These are phyloP conservation scores for Heliconius congener DNA, from an alignment of 1,140 invertebrate species.

Conservation along the genomic window DNA sequence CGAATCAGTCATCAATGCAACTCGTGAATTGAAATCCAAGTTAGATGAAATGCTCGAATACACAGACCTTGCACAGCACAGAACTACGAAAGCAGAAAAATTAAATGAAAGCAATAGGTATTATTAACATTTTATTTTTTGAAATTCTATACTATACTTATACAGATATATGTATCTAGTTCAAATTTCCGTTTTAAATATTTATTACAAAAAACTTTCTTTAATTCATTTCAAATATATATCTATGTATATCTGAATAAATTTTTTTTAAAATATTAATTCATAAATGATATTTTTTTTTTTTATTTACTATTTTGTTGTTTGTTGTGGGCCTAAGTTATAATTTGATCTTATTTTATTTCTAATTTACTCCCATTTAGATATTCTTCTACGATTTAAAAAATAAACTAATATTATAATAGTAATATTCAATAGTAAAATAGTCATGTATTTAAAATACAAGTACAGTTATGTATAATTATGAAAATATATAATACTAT, in stretches of 20 bases:
- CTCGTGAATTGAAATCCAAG: conserved; percentile 84
- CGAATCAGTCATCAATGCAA: conserved; percentile 78
- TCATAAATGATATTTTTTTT: background rate
- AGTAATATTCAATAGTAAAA: too few relatives aligned
- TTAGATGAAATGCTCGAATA: conserved; percentile 88
- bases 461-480: too few relatives aligned
- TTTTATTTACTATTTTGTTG: too few relatives aligned
- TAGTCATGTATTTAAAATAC: too few relatives aligned
- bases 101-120: conserved; percentile 83
- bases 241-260: too few relatives aligned
- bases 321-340: too few relatives aligned
- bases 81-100: conserved; percentile 83
- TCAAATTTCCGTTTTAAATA: background rate
- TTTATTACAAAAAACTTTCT: too few relatives aligned
- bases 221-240: too few relatives aligned
- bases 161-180: background rate
- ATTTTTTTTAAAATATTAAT: background rate
- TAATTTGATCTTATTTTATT: too few relatives aligned
- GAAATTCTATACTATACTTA: background rate
- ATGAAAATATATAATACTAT: background rate
- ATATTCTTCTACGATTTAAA: too few relatives aligned
- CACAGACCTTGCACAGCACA: conserved; percentile 83
- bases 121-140: background rate
- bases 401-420: too few relatives aligned
- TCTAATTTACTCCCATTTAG: too few relatives aligned